Conservation (phyloP, 2,797 vertebrate species). For the Petrocephalus schoutedeni region DNA sequence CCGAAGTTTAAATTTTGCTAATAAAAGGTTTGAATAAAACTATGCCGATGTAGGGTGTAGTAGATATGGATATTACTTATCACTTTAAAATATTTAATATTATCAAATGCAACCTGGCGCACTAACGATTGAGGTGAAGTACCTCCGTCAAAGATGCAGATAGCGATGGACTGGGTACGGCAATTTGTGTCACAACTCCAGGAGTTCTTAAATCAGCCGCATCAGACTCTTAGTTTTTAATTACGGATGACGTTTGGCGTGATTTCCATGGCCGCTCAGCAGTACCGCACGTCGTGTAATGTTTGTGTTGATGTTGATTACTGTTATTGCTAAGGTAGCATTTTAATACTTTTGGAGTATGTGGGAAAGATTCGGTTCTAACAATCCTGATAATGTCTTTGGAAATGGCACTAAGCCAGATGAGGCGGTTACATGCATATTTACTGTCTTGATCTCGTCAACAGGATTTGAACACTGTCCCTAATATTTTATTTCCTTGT, state of each 20-base stretch:
- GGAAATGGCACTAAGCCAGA: neutral
- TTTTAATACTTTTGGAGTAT: neutral
- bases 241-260: neutral
- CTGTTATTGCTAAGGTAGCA: neutral
- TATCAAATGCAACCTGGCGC: conserved; percentile 6
- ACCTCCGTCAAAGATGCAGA: neutral
- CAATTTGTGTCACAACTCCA: neutral
- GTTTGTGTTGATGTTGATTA: neutral
- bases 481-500: neutral
- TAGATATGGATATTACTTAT: neutral
- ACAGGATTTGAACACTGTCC: neutral
- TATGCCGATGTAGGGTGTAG: neutral
- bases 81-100: neutral
- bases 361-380: neutral
- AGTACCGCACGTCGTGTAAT: neutral
- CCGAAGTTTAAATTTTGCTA: neutral
- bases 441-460: neutral
- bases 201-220: neutral
- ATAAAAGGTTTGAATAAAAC: neutral
- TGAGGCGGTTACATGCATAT: neutral
- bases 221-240: neutral
- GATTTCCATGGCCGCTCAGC: neutral
- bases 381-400: neutral
- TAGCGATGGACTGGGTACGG: neutral
- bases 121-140: neutral